Conservation (phyloP, 2,888 invertebrate genomes). For the Aporophyla lueneburgensis region DNA sequence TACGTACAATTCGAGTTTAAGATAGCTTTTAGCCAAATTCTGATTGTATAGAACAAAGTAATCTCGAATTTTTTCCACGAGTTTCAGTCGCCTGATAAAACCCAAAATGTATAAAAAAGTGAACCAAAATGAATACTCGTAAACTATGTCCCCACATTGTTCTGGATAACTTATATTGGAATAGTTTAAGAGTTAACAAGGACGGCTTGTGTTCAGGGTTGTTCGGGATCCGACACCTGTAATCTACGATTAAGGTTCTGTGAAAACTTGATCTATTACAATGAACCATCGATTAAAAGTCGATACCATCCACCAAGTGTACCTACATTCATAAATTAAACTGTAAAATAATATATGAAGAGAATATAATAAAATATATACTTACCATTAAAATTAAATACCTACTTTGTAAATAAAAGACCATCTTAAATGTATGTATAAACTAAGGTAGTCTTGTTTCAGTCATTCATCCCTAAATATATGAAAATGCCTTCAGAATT, state of each 20-base stretch:
- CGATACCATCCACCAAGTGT: slow-evolving; percentile 52
- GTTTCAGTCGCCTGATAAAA: slow-evolving; percentile 60
- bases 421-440: slow-evolving; percentile 53
- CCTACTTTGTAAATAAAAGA: slow-evolving; percentile 59
- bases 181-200: slow-evolving; percentile 82
- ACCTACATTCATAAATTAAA: slow-evolving; percentile 35
- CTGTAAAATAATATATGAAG: slow-evolving; percentile 53
- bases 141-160: slow-evolving; percentile 81
- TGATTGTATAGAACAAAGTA: slow-evolving; percentile 44
- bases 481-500: slow-evolving; percentile 59
- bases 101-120: slow-evolving; percentile 58
- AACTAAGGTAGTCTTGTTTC: slow-evolving; percentile 54
- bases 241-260: slow-evolving; percentile 18
- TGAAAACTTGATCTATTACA: slow-evolving; percentile 17
- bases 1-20: slow-evolving; percentile 52
- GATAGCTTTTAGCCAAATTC: slow-evolving; percentile 51
- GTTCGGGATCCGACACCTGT: slow-evolving; percentile 53
- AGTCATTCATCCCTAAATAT: slow-evolving; percentile 50
- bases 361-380: slow-evolving; percentile 48
- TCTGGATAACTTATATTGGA: slow-evolving; percentile 90
- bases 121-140: slow-evolving; percentile 67
- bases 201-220: slow-evolving; percentile 64
- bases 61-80: slow-evolving; percentile 26
- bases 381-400: slow-evolving; percentile 34
- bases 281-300: slow-evolving; percentile 42